Evolutionary conservation across 2,888 invertebrate species (phyloP).

Genomic region (Morinoia aosen): DNA sequence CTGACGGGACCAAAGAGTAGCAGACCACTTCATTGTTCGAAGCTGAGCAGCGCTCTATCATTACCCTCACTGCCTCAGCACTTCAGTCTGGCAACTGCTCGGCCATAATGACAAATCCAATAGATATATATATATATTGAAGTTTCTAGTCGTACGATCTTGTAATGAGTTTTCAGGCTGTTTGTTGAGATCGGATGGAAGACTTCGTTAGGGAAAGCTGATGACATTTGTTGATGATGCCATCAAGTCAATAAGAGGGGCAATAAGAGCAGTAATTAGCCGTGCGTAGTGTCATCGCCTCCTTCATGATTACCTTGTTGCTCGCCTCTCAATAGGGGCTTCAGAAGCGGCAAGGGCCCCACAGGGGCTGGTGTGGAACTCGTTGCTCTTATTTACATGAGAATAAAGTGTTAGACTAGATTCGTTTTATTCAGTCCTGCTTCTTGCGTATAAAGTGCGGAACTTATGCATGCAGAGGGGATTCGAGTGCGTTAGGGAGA

Average conservation of each 20-base stretch:
- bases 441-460: too few species aligned
- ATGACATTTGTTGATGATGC: not conserved
- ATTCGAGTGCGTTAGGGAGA: too few species aligned
- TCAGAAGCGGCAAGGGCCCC: not conserved
- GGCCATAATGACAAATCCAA: not conserved
- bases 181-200: not conserved
- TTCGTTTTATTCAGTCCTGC: too few species aligned
- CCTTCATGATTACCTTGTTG: not conserved
- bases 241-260: not conserved
- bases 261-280: not conserved
- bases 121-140: not conserved
- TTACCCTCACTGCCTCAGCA: not conserved
- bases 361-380: not conserved
- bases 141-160: not conserved
- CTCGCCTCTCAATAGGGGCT: not conserved
- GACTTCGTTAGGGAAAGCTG: not conserved
- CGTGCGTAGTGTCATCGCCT: not conserved
- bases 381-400: not conserved
- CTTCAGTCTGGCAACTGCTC: not conserved
- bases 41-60: not conserved
- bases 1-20: not conserved
- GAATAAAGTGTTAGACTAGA: not conserved
- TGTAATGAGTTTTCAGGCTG: not conserved
- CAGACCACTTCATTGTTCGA: not conserved
- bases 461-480: too few species aligned